phyloP scores from a whole-genome alignment of 2,113 vertebrate species.

The Triplophysa tibetana region DNA sequence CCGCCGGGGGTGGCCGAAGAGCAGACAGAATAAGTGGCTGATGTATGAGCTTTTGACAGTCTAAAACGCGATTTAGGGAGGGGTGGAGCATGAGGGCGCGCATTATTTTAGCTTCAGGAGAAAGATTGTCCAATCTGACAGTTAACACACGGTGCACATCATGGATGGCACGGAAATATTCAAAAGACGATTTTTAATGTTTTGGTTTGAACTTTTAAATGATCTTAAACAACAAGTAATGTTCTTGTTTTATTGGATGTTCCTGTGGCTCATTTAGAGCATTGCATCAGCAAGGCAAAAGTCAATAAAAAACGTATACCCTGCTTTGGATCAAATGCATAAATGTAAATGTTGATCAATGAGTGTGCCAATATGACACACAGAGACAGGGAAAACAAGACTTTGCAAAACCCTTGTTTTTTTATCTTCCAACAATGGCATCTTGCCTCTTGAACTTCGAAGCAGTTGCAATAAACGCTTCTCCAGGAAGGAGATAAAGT shows the following conservation, averaged over 20 bases:
- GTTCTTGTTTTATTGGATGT: background rate
- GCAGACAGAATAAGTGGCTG: conserved; percentile 27
- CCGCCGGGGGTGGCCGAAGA: conserved; percentile 43
- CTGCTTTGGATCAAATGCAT: background rate
- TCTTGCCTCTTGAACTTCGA: background rate
- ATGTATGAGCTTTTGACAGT: conserved; percentile 22
- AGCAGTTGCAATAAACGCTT: background rate
- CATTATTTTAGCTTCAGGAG: conserved; percentile 25
- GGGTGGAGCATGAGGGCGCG: conserved; percentile 19
- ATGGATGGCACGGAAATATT: background rate
- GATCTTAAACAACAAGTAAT: background rate
- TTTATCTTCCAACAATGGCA: background rate
- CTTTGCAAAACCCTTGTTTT: background rate
- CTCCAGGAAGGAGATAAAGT: conserved; percentile 16
- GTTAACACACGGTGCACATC: conserved; percentile 14
- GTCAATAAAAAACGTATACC: too few species aligned
- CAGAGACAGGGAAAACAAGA: background rate
- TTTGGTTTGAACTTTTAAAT: background rate
- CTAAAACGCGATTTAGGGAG: conserved; percentile 33
- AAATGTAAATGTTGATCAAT: background rate
- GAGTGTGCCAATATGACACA: background rate
- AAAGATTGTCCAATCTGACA: conserved; percentile 22
- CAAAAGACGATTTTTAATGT: background rate
- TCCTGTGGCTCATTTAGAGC: too few species aligned
- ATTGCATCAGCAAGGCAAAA: too few species aligned